Percentiles rank a stretch among this genome's conserved stretches.
Conservation (phyloP, 2,113 vertebrate genomes). For the Leucopternis melanops region DNA sequence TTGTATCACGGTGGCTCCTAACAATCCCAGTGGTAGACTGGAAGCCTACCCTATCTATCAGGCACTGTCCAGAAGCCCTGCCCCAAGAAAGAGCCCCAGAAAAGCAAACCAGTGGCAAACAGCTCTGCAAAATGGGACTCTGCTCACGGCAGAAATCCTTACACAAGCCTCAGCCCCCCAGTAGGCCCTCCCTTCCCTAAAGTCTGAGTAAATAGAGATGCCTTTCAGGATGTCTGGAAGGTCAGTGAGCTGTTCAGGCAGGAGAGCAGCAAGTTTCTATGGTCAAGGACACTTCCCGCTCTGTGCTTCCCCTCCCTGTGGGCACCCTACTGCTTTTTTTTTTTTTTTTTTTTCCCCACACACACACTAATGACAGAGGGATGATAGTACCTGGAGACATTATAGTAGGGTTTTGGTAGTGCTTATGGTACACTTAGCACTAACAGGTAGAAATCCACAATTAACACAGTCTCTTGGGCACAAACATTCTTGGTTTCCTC, state of each 20-base stretch:
- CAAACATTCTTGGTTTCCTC: conserved; percentile 23
- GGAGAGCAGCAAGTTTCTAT: background rate
- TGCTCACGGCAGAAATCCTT: background rate
- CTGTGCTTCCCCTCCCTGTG: background rate
- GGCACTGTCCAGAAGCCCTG: background rate
- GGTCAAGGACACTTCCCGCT: background rate
- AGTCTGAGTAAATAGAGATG: background rate
- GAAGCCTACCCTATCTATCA: background rate
- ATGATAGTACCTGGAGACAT: background rate
- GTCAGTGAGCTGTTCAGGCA: background rate
- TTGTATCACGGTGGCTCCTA: background rate
- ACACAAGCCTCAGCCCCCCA: background rate
- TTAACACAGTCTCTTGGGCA: background rate
- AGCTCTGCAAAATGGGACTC: background rate
- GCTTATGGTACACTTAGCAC: background rate
- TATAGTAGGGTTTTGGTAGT: background rate
- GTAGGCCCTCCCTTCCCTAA: background rate
- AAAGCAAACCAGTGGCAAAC: background rate
- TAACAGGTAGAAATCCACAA: background rate
- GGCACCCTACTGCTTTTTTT: background rate
- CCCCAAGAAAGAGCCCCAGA: background rate
- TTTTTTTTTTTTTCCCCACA: too few species aligned
- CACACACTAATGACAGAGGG: accelerated
- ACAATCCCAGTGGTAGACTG: background rate
- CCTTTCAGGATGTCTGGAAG: conserved; percentile 8